These are phyloP conservation scores for Vanacampus margaritifer DNA, from an alignment of 2,113 vertebrate genomes.

Conservation along the genomic window DNA sequence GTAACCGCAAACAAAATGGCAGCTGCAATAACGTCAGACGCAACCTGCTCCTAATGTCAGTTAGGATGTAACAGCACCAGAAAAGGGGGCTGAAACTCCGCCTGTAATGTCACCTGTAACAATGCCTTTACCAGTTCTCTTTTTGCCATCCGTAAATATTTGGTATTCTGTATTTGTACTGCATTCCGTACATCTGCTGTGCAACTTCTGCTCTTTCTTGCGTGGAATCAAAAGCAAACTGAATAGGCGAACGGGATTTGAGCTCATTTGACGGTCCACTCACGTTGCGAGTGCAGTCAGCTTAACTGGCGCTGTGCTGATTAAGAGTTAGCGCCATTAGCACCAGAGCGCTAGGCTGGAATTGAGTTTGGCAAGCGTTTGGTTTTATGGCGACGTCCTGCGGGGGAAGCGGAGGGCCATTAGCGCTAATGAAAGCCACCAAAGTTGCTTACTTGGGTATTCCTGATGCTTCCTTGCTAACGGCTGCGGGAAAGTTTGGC, in stretches of 20 bases:
- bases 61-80: too few species aligned
- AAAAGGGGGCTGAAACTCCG: too few species aligned
- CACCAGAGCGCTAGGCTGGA: not conserved
- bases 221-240: not conserved
- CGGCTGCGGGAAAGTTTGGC: conserved; percentile 1
- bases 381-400: conserved; percentile 29
- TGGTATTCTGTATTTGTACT: not conserved
- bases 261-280: not conserved
- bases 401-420: conserved; percentile 25
- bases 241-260: not conserved
- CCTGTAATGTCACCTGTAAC: too few species aligned
- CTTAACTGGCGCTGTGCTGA: not conserved
- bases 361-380: conserved; percentile 29
- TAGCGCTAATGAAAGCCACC: conserved; percentile 52
- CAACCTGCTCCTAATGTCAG: too few species aligned
- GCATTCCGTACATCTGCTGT: not conserved
- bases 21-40: too few species aligned
- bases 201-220: not conserved
- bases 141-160: too few species aligned
- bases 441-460: conserved; percentile 34
- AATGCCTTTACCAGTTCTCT: too few species aligned
- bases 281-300: not conserved
- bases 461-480: conserved; percentile 37
- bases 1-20: too few species aligned
- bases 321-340: not conserved